Evolutionary conservation across 1,140 invertebrate species (phyloP).

Genomic region (Eumaeus atala): DNA sequence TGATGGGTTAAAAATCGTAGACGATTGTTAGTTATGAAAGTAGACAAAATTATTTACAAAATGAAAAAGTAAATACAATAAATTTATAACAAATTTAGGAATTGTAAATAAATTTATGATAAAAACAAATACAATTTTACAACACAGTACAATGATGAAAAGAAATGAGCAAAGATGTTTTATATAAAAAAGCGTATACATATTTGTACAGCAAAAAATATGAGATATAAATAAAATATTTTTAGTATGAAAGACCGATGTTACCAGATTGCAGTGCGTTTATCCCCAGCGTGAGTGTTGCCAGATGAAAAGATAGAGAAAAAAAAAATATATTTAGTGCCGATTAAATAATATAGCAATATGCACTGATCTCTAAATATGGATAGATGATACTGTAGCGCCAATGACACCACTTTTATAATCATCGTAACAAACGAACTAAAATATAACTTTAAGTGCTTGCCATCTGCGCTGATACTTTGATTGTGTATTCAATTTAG

Average conservation of each 20-base stretch:
- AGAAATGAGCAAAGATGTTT: conserved; percentile 14
- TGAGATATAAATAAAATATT: not conserved
- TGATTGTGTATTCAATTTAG: no score
- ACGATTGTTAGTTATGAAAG: no score
- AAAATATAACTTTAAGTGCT: no score
- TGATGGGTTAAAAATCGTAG: no score
- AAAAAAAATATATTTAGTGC: conserved; percentile 65
- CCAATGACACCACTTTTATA: no score
- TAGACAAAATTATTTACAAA: no score
- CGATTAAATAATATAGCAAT: conserved; percentile 36
- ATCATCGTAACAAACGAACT: no score
- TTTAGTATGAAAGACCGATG: conserved; percentile 66
- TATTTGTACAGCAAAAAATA: conserved; percentile 3
- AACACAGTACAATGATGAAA: conserved; percentile 11
- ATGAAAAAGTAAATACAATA: no score
- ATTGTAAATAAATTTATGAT: no score
- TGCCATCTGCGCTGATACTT: no score
- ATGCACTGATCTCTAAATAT: conserved; percentile 11
- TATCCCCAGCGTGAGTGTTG: conserved; percentile 68
- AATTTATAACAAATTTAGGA: no score
- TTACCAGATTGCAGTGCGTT: conserved; percentile 70
- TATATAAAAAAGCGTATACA: conserved; percentile 30
- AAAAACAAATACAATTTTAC: not conserved
- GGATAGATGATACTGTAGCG: no score
- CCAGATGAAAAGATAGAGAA: conserved; percentile 65